Evolutionary conservation across 92 coral and sea anemone genomes (phyloP), one percentile per base, ranked within the genome.

Genomic region (Palythoa heliodiscus): DNA sequence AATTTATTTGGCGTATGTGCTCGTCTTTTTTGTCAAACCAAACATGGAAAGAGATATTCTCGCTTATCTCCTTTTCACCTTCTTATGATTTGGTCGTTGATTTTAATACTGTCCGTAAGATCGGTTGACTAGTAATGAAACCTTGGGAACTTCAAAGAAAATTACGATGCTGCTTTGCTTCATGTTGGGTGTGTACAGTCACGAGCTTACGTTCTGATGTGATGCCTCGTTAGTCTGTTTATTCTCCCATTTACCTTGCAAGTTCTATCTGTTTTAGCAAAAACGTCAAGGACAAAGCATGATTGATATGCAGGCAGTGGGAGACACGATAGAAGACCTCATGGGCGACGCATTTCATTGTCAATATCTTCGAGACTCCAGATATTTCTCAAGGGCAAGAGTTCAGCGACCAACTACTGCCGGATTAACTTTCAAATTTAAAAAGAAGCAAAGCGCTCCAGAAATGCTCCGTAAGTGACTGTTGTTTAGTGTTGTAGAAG

Each of bases 261-360:
- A 5, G 19, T 14, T 16, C 16, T n/a, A 0, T 40, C 17, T 43
- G 48, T 83, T 82, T 38, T 71, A 96, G 99, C 90, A 82, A 73
- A 91, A 94, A 52, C 91, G 93, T 22, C 91, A 88, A 58, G 82
- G 90, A 3, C 84, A 80, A 69, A 87, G 67, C 72, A 38, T 17
- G 53, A 53, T 96, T 22, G 90, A 89, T 58, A 88, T 95, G 91
- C 89, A 85, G 76, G 81, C 95, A 5, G 94, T 96, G 39, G 99
- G 98, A 52, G 93, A 94, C 19, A 91, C 90, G 73, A 88, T 96
- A 16, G 98, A 96, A 81, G 85, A 91, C 37, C 87, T 96, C 71
- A 96, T 96, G 98, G 99, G 98, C 2, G 99, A 94, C 72, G 92
- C 93, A 40, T 96, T 90, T 87, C 95, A 90, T 67, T 89, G 93